Base-by-base conservation (phyloP, 2,888 invertebrate species). In the Epirrhoe alternata region DNA sequence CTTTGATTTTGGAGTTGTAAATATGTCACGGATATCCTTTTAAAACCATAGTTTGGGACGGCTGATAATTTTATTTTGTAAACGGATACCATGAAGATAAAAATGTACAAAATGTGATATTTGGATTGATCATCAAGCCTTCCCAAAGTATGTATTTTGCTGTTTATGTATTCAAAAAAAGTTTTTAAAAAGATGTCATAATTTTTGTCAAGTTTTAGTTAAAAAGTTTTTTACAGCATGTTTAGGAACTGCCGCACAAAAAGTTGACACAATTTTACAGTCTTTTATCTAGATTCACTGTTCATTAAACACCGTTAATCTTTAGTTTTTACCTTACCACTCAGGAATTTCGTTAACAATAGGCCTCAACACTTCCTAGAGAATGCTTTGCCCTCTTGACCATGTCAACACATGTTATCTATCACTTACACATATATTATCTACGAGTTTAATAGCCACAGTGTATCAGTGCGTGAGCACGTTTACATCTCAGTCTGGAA, bases 401-500 rank as follows among this genome's bases (percentile, higher is more conserved):
- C 70, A 69, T 68, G 74, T 74, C 74, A 72, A 69, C 69, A 71
- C 64, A 58, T 56, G 54, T 68, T 69, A 71, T 70, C 73, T 71
- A 67, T 68, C 66, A 67, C 64, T 68, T 67, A 71, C 66, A 64
- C 61, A 68, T 66, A 61, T 61, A 64, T 66, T 71, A 70, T 71
- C 71, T 68, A 66, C 55, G 57, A 74, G 64, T 74, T 72, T 74
- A 74, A 74, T 71, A 71, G 73, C 74, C 77, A 75, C 81, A 78
- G 83, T 84, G 81, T 85, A 84, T 84, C 83, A 82, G 81, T 79
- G 84, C 83, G 82, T 82, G 83, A 84, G 81, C 84, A 80, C 82
- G 82, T 79, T 83, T 83, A 82, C 85, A 88, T 89, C 88, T 80
- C 75, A 79, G 86, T 84, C 87, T 90, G 89, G 89, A 87, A 85